Conservation (phyloP, 2,113 vertebrate genomes). For the Odocoileus virginianus region DNA sequence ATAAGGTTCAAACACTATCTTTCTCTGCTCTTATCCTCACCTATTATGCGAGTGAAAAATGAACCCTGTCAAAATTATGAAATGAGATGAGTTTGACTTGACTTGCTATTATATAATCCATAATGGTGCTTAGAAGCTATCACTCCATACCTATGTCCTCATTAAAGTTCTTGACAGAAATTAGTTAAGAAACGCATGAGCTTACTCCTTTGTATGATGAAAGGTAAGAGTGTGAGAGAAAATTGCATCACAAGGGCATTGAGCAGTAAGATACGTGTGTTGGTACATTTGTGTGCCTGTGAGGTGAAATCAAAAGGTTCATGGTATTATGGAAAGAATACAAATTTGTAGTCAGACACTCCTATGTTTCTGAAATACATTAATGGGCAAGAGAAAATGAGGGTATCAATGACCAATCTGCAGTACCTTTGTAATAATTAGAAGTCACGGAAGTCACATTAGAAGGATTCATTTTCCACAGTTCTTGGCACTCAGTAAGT, state of each 20-base stretch:
- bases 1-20: neutral
- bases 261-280: neutral
- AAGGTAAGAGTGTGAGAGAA: neutral
- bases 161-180: constrained; percentile 29
- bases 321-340: neutral
- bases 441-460: neutral
- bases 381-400: neutral
- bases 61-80: constrained; percentile 38
- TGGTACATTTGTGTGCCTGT: neutral
- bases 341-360: neutral
- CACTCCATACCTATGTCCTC: neutral
- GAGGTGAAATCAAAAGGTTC: neutral
- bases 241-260: neutral
- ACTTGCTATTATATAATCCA: constrained; percentile 49
- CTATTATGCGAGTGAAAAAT: constrained; percentile 32
- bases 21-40: neutral
- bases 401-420: neutral
- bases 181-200: constrained; percentile 27
- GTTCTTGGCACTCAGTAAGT: neutral
- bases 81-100: constrained; percentile 32
- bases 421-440: neutral
- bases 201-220: neutral
- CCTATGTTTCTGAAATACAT: neutral
- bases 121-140: neutral
- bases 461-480: neutral